Evolutionary conservation across 2,113 vertebrate genomes (phyloP).

Genomic region (Mormoops blainvillei): DNA sequence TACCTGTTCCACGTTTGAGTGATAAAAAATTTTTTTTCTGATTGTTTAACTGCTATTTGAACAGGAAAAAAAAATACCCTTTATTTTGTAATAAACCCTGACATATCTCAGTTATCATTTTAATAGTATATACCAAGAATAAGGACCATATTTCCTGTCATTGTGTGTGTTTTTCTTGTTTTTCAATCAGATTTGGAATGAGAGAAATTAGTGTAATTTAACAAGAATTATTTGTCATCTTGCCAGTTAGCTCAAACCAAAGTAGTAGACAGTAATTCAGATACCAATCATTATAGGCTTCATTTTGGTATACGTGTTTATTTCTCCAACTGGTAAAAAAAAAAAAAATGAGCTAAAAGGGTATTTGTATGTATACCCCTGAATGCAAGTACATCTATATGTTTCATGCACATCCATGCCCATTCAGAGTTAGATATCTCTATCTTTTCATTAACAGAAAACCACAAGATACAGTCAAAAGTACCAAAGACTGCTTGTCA

Average conservation of each 20-base stretch:
- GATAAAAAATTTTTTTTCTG: constrained; percentile 41
- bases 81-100: constrained; percentile 47
- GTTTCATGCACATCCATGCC: no score
- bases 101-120: neutral
- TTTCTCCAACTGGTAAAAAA: neutral
- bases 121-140: neutral
- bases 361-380: neutral
- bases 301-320: neutral
- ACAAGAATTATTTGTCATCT: neutral
- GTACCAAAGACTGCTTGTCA: neutral
- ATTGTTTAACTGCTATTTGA: constrained; percentile 23
- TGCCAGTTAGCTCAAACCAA: neutral
- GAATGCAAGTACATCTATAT: neutral
- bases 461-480: neutral
- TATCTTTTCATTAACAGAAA: neutral
- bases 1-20: constrained; percentile 44
- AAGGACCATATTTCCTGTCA: neutral
- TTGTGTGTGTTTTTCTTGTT: neutral
- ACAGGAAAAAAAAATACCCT: neutral
- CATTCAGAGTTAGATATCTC: neutral
- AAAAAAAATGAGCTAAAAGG: neutral
- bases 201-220: neutral
- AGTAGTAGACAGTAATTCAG: neutral
- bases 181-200: neutral
- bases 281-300: neutral